phyloP scores from a whole-genome alignment of 1,140 invertebrate genomes.

The Orchestia grillus region DNA sequence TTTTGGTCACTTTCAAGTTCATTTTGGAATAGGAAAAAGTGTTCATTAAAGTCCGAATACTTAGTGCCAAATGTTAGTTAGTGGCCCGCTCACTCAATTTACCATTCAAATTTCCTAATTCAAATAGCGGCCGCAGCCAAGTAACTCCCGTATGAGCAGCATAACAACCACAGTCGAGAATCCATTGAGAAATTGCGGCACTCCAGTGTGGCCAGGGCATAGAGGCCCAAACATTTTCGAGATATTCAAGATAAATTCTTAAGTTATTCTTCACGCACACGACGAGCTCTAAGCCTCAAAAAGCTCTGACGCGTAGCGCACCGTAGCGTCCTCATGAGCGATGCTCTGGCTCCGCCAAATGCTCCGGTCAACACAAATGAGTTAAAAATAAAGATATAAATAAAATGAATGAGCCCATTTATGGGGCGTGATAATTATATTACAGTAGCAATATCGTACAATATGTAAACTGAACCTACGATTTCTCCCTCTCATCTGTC shows the following conservation, averaged over 20 bases:
- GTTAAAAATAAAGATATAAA: constrained; percentile 17
- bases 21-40: not conserved
- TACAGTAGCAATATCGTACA: constrained; percentile 13
- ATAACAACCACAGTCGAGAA: not conserved
- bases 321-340: not conserved
- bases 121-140: too few relatives aligned
- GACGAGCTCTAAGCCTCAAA: not conserved
- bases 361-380: not conserved
- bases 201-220: too few relatives aligned
- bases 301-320: not conserved
- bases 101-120: too few relatives aligned
- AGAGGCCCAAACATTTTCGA: too few relatives aligned
- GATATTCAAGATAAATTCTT: not conserved
- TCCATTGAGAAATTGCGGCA: too few relatives aligned
- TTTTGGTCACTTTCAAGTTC: not conserved
- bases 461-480: constrained; percentile 46
- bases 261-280: not conserved
- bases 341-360: not conserved
- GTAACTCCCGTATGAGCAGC: not conserved
- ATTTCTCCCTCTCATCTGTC: not conserved
- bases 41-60: not conserved
- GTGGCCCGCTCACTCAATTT: not conserved
- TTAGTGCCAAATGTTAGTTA: not conserved
- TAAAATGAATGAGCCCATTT: constrained; percentile 24
- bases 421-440: not conserved